Evolutionary conservation across 2,797 vertebrate genomes (phyloP).

Genomic region (Cyprinella venusta): DNA sequence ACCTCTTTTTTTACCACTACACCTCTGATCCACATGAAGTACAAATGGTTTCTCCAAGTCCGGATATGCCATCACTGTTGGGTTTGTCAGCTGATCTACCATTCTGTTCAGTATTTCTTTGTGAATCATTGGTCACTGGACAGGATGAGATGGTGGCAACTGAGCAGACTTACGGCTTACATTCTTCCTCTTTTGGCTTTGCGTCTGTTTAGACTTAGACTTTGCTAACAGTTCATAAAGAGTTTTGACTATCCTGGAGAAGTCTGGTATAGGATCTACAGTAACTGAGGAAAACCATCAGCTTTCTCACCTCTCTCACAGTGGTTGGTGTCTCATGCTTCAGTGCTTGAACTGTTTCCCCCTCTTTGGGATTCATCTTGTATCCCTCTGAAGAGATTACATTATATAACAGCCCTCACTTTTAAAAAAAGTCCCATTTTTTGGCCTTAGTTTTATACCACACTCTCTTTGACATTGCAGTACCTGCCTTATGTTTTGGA

Average conservation of each 20-base stretch:
- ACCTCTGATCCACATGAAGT: not conserved
- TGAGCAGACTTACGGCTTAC: slow-evolving; percentile 3
- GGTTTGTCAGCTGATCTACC: slow-evolving; percentile 28
- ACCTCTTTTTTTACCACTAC: too few species aligned
- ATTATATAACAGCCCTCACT: slow-evolving; percentile 16
- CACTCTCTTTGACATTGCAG: slow-evolving; percentile 11
- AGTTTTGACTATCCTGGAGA: slow-evolving; percentile 7
- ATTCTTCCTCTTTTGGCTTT: slow-evolving; percentile 1
- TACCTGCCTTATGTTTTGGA: slow-evolving; percentile 22
- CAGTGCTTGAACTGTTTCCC: slow-evolving; percentile 11
- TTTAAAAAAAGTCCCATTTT: slow-evolving; percentile 40
- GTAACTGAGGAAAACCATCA: slow-evolving; percentile 38
- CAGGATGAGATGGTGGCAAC: slow-evolving; percentile 29
- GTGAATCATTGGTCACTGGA: slow-evolving; percentile 24
- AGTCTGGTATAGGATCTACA: slow-evolving; percentile 23
- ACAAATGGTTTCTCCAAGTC: not conserved
- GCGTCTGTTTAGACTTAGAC: not conserved
- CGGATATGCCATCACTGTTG: too few species aligned
- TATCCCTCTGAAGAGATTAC: slow-evolving; percentile 26
- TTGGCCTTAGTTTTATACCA: slow-evolving; percentile 22
- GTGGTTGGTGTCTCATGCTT: slow-evolving; percentile 24
- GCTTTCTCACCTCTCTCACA: slow-evolving; percentile 25
- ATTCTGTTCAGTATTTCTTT: not conserved
- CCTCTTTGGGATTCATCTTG: slow-evolving; percentile 29
- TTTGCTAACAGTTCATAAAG: slow-evolving; percentile 18